Evolutionary conservation across 2,888 invertebrate species (phyloP), one percentile per base, ranked within the genome.

Genomic region (Ormyrus labotus): DNA sequence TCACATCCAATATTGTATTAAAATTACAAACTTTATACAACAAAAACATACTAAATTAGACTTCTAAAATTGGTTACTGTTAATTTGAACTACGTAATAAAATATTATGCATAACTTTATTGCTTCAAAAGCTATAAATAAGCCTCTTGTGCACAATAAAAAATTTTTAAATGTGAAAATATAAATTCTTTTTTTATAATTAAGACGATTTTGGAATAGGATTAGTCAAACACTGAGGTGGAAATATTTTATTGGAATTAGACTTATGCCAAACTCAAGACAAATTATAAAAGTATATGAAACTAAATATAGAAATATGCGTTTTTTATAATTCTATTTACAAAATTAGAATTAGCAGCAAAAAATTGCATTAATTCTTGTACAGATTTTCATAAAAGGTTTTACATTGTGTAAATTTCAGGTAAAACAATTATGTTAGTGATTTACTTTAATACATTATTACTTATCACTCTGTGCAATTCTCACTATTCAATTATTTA

Each of bases 241-340:
- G 11, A 64, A 71, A 63, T 67, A 9, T 68, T 81, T 69, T 69
- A 70, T 61, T 75, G 75, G 70, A 78, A 78, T 75, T 51, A 71
- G 61, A 96, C 96, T 96, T 73, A 96, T 90, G 50, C 95, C 94
- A 89, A 95, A 96, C 87, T 97, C 96, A 85, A 60, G 53, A 73
- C 64, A 60, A 71, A 60, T 74, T 48, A 60, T 70, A 65, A 70
- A 70, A 75, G 70, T 60, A 64, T 60, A 60, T 64, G 51, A 74
- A 80, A 70, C 53, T 75, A 8, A 11, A 55, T 70, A 65, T 19
- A 53, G n/a, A 55, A 48, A 69, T 63, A 71, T 58, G 6, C 53
- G 5, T 34, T 48, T 67, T 74, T 60, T 68, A 72, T 64, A 68
- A 74, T 65, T 71, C 78, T 81, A 81, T 81, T 70, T 81, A 81